phyloP scores from a whole-genome alignment of 2,797 vertebrate species.

The Gallinago nigripennis region DNA sequence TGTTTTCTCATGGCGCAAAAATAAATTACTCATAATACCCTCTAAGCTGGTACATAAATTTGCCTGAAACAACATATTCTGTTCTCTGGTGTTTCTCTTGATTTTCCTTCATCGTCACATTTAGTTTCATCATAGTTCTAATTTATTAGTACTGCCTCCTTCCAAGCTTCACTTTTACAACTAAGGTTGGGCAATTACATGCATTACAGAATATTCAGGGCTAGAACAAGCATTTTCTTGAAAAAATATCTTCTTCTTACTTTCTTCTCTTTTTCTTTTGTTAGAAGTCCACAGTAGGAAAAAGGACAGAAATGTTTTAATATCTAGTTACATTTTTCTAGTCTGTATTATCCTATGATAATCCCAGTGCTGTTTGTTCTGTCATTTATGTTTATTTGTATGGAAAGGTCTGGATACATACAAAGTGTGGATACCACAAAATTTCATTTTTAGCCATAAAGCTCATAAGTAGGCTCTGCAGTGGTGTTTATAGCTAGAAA shows the following conservation, averaged over 20 bases:
- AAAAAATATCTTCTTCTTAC: neutral
- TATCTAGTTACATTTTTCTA: neutral
- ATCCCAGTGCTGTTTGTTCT: neutral
- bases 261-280: neutral
- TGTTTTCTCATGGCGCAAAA: neutral
- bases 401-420: neutral
- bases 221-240: neutral
- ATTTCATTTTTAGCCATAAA: neutral
- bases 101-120: neutral
- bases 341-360: neutral
- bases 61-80: neutral
- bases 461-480: neutral
- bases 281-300: neutral
- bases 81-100: neutral
- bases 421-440: neutral
- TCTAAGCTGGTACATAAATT: neutral
- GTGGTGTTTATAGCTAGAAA: neutral
- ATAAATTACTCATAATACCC: neutral
- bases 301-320: neutral
- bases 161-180: neutral
- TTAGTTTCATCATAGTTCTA: neutral
- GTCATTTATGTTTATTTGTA: neutral
- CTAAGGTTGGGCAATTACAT: neutral
- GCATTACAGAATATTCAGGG: neutral
- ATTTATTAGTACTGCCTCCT: neutral